Evolutionary conservation across 2,888 invertebrate species (phyloP), one percentile per base, ranked within the genome.

Genomic region (Congeria kusceri): DNA sequence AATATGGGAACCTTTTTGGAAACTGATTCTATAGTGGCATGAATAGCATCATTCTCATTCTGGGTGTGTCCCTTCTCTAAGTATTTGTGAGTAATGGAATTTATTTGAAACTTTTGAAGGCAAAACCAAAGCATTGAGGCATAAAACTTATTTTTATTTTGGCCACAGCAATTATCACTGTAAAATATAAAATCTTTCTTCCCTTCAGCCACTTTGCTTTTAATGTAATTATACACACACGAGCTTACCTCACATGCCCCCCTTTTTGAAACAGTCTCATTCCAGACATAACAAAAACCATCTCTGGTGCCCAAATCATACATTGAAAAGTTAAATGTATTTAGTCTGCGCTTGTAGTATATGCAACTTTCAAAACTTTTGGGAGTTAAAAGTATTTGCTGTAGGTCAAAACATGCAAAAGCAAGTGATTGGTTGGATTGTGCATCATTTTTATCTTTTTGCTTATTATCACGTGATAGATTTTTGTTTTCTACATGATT

Each of bases 401-500:
- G 46, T 23, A 63, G 23, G 25, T 63, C 63, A 63, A 63, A 63
- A 46, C 63, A 63, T 13, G 47, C 63, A 46, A 7, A 44, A n/a
- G 44, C 46, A 44, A 63, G 25, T 32, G 20, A 20, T 46, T n/a
- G 11, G 18, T 63, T 46, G 13, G 73, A 18, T 29, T 58, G 49
- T 18, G 49, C 62, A 18, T 15, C 32, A 11, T 25, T 13, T 58
- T 75, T 75, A 56, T 69, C 69, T 20, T 20, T 46, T 28, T 56
- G 46, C 63, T 75, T 75, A 9, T 32, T 20, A n/a, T 68, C 62
- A 11, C 68, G 27, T 44, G 49, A 53, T 18, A 23, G 15, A 27
- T 11, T 39, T 66, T 76, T 76, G 61, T 76, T 76, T 28, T 39
- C 9, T 15, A 70, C 61, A 27, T 76, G 70, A 20, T n/a, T 28